Percentiles rank a stretch among this genome's conserved stretches.
Conservation (phyloP, 2,888 invertebrate species). For the Alcis repandata region DNA sequence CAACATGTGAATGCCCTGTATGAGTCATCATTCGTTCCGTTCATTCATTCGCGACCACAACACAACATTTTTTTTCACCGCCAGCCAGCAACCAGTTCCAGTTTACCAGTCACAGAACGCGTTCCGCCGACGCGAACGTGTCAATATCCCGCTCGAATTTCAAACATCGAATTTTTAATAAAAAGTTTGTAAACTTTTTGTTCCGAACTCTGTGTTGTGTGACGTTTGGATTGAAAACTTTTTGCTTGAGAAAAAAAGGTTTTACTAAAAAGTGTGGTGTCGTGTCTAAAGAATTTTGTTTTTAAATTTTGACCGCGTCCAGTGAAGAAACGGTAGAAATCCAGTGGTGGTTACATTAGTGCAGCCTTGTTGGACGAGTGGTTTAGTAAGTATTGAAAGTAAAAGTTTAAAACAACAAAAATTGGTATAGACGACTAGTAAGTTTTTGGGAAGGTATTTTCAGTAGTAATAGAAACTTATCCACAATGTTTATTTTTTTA, state of each 20-base stretch:
- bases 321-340: conserved; percentile 28
- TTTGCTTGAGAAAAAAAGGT: background rate
- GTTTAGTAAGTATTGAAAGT: conserved; percentile 69
- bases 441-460: background rate
- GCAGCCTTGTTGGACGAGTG: conserved; percentile 60
- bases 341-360: conserved; percentile 29
- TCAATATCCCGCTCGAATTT: conserved; percentile 28
- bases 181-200: conserved; percentile 28
- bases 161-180: conserved; percentile 27
- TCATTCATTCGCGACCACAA: conserved; percentile 30
- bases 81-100: conserved; percentile 3
- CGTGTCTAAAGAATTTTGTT: conserved; percentile 18
- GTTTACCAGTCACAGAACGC: conserved; percentile 38
- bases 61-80: conserved; percentile 7
- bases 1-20: conserved; percentile 31
- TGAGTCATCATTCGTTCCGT: conserved; percentile 33
- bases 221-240: conserved; percentile 13
- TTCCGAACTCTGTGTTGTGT: conserved; percentile 13
- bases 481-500: no score
- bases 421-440: conserved; percentile 19
- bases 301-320: conserved; percentile 29
- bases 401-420: conserved; percentile 55
- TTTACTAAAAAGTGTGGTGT: conserved; percentile 14
- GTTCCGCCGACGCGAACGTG: conserved; percentile 30
- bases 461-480: no score